phyloP scores from a whole-genome alignment of 2,888 invertebrate genomes.

The Caenorhabditis sp. region DNA sequence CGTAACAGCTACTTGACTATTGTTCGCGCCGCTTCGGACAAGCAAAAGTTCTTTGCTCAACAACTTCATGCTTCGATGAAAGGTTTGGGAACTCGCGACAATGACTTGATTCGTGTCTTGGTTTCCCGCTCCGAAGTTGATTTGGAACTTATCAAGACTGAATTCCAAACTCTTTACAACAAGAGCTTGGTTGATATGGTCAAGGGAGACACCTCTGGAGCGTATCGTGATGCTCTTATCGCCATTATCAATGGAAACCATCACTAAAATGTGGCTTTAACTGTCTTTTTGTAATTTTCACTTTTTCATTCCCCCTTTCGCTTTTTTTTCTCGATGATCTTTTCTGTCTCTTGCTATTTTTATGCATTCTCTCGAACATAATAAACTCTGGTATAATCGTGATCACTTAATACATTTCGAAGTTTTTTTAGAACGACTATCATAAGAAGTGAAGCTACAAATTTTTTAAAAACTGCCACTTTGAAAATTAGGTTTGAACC shows the following conservation, averaged over 20 bases:
- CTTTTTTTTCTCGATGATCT: background rate
- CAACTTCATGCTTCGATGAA: conserved; percentile 65
- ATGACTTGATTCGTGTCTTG: conserved; percentile 64
- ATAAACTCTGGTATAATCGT: background rate
- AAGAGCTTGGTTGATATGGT: conserved; percentile 58
- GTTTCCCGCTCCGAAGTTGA: conserved; percentile 74
- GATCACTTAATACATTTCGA: conserved; percentile 7
- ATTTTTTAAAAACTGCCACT: too few species aligned
- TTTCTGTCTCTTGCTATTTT: too few species aligned
- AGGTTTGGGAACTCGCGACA: conserved; percentile 63
- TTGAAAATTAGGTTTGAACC: too few species aligned
- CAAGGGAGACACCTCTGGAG: conserved; percentile 56
- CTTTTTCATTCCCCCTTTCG: background rate
- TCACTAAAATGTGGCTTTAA: conserved; percentile 4
- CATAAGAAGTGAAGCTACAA: too few species aligned
- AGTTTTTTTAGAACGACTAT: background rate
- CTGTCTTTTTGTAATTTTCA: conserved; percentile 2
- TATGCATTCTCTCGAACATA: background rate
- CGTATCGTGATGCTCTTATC: conserved; percentile 67
- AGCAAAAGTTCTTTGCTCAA: conserved; percentile 66
- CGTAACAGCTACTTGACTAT: conserved; percentile 49
- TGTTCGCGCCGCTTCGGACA: conserved; percentile 50
- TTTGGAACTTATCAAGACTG: conserved; percentile 83
- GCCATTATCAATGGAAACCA: conserved; percentile 65
- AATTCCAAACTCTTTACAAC: conserved; percentile 75